These are phyloP conservation scores for Epirrhoe alternata DNA, from an alignment of 2,888 invertebrate genomes.

Conservation along the genomic window DNA sequence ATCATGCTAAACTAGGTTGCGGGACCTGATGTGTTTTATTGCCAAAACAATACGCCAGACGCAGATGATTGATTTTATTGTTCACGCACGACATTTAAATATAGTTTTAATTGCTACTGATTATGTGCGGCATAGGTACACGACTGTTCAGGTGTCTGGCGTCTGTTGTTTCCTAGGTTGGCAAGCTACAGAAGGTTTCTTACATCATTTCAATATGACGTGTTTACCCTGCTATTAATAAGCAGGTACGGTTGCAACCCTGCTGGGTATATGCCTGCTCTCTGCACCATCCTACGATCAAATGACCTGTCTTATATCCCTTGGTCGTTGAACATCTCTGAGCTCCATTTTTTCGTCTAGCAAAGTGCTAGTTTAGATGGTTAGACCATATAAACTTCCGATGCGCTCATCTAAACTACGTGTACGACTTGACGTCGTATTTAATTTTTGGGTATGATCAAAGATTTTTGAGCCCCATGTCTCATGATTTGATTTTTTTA, in stretches of 20 bases:
- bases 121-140: constrained; percentile 18
- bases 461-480: too few relatives aligned
- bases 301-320: too few relatives aligned
- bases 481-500: not conserved
- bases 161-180: constrained; percentile 26
- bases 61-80: constrained; percentile 47
- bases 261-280: too few relatives aligned
- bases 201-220: not conserved
- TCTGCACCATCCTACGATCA: too few relatives aligned
- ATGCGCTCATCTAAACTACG: too few relatives aligned
- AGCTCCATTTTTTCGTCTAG: too few relatives aligned
- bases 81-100: constrained; percentile 31
- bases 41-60: constrained; percentile 54
- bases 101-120: constrained; percentile 34
- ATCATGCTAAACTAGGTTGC: constrained; percentile 44
- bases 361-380: too few relatives aligned
- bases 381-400: too few relatives aligned
- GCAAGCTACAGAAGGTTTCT: constrained; percentile 1
- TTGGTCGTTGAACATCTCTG: too few relatives aligned
- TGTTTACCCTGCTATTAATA: constrained; percentile 1
- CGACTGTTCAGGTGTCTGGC: constrained; percentile 20
- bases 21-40: constrained; percentile 48
- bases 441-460: too few relatives aligned
- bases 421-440: too few relatives aligned
- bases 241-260: too few relatives aligned